Evolutionary conservation across 1,140 invertebrate genomes (phyloP).

Genomic region (Drosophila azteca): DNA sequence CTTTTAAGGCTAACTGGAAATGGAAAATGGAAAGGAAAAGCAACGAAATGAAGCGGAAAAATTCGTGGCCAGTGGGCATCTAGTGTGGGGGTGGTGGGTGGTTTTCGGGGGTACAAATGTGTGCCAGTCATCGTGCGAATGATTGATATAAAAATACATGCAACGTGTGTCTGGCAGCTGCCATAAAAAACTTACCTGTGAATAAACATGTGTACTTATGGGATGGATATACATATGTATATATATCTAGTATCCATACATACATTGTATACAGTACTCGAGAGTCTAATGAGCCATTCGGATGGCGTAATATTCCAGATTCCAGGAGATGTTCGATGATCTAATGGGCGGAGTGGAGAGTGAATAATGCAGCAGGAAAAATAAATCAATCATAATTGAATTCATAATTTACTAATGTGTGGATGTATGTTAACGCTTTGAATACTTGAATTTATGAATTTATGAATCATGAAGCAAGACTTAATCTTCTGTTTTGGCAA

Average conservation of each 20-base stretch:
- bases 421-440: no score
- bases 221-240: not conserved
- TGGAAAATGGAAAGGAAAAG: constrained; percentile 23
- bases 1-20: constrained; percentile 43
- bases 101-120: constrained; percentile 19
- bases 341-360: constrained; percentile 4
- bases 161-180: constrained; percentile 4
- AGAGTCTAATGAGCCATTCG: constrained; percentile 7
- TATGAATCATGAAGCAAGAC: no score
- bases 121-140: constrained; percentile 15
- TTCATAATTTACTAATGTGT: not conserved
- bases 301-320: constrained; percentile 21
- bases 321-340: constrained; percentile 14
- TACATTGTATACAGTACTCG: constrained; percentile 4
- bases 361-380: constrained; percentile 7
- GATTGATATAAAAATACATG: constrained; percentile 25
- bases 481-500: no score
- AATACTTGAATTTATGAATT: no score
- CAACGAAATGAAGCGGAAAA: no score
- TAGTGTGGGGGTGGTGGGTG: not conserved
- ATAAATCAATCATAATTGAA: constrained; percentile 13
- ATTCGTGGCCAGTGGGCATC: constrained; percentile 3
- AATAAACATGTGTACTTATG: constrained; percentile 17
- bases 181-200: constrained; percentile 23
- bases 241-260: constrained; percentile 4